These are phyloP conservation scores for Porites divaricata DNA, from an alignment of 92 coral and sea anemone genomes.

Conservation along the genomic window DNA sequence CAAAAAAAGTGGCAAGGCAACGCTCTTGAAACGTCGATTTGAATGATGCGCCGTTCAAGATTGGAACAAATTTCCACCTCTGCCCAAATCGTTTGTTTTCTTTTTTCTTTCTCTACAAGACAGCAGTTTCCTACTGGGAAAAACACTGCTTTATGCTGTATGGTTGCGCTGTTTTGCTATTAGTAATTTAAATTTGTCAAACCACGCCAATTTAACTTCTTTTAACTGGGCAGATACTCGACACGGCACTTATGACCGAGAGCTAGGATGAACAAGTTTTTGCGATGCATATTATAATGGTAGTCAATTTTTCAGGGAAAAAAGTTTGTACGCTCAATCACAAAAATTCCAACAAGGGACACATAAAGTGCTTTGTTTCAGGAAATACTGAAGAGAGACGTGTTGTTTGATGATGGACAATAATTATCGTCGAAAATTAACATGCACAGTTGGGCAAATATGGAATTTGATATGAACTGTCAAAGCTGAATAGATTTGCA, in stretches of 20 bases:
- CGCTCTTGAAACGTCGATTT: background rate
- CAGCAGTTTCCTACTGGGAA: background rate
- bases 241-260: background rate
- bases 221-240: slow-evolving; percentile 10
- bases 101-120: slow-evolving; percentile 18
- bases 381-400: background rate
- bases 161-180: slow-evolving; percentile 26
- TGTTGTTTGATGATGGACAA: slow-evolving; percentile 39
- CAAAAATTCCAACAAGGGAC: background rate
- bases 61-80: slow-evolving; percentile 15
- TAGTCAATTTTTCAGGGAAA: background rate
- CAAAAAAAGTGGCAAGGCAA: too few relatives aligned
- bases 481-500: slow-evolving; percentile 35
- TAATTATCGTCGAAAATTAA: slow-evolving; percentile 30
- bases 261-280: background rate
- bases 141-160: background rate
- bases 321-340: background rate
- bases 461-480: slow-evolving; percentile 28
- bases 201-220: slow-evolving; percentile 35
- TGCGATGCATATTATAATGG: background rate
- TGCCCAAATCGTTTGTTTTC: background rate
- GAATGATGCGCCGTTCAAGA: background rate
- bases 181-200: slow-evolving; percentile 35
- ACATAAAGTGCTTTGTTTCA: background rate
- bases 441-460: slow-evolving; percentile 56